Evolutionary conservation across 2,888 invertebrate genomes (phyloP).

Genomic region (Zaprionus bogoriensis): DNA sequence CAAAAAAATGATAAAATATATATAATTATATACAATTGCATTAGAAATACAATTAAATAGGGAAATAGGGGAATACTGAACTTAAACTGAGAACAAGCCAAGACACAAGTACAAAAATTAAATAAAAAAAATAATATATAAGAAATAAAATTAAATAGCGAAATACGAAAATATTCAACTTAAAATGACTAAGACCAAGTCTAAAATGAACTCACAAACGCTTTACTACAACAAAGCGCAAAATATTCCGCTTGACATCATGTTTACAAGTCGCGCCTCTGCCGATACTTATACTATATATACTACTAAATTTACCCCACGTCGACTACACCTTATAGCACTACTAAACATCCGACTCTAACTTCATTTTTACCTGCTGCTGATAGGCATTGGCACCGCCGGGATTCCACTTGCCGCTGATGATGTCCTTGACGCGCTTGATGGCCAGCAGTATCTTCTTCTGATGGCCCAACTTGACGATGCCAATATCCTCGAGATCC

Average conservation of each 20-base stretch:
- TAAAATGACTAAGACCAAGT: no score
- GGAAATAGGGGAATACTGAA: no score
- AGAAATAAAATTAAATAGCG: no score
- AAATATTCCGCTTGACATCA: constrained; percentile 1
- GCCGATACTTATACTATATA: neutral
- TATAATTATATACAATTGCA: no score
- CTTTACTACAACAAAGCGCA: no score
- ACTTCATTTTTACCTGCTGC: constrained; percentile 74
- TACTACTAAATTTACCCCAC: no score
- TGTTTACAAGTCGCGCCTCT: neutral
- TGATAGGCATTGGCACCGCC: constrained; percentile 81
- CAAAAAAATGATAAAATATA: neutral
- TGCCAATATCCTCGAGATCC: constrained; percentile 98
- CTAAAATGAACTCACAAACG: no score
- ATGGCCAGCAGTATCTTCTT: constrained; percentile 98
- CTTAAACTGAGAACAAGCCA: no score
- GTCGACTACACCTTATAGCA: neutral
- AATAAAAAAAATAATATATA: no score
- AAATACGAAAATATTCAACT: no score
- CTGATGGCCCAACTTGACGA: constrained; percentile 97
- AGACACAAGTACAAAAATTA: no score
- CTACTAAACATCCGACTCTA: neutral
- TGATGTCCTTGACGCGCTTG: constrained; percentile 96
- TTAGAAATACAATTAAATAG: no score
- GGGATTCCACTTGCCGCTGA: constrained; percentile 89